phyloP scores from a whole-genome alignment of 2,113 vertebrate species.

The Gracilinanus agilis region DNA sequence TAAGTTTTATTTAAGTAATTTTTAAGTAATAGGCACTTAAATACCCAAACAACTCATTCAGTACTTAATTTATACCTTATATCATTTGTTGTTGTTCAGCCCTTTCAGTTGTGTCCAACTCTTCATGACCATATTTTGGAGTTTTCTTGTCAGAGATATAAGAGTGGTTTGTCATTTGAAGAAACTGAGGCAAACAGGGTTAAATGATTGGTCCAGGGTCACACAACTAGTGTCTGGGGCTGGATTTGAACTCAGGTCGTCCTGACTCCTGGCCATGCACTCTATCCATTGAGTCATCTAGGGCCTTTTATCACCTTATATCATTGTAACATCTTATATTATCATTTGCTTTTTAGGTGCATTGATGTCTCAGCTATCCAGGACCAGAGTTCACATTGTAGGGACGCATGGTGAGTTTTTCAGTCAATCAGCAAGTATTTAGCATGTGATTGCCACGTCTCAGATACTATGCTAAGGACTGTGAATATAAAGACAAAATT shows the following conservation, averaged over 20 bases:
- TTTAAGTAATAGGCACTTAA: not conserved
- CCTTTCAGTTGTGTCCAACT: not conserved
- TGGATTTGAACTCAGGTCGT: not conserved
- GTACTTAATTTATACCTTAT: not conserved
- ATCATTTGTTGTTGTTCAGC: not conserved
- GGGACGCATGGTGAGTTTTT: not conserved
- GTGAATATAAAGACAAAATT: not conserved
- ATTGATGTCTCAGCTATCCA: not conserved
- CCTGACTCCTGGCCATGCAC: no score
- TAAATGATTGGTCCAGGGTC: not conserved
- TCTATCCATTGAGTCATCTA: not conserved
- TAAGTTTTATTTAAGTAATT: not conserved
- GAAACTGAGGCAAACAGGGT: not conserved
- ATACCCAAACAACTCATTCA: not conserved
- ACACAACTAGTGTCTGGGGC: no score
- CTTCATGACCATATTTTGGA: not conserved
- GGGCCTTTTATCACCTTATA: not conserved
- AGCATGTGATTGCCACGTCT: not conserved
- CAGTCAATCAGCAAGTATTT: not conserved
- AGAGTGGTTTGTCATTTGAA: not conserved
- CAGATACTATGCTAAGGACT: not conserved
- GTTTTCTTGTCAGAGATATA: not conserved
- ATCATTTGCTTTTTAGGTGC: not conserved
- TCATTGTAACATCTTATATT: not conserved
- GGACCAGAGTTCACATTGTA: not conserved